phyloP scores from a whole-genome alignment of 2,888 invertebrate genomes.

The Eilema sororculum region DNA sequence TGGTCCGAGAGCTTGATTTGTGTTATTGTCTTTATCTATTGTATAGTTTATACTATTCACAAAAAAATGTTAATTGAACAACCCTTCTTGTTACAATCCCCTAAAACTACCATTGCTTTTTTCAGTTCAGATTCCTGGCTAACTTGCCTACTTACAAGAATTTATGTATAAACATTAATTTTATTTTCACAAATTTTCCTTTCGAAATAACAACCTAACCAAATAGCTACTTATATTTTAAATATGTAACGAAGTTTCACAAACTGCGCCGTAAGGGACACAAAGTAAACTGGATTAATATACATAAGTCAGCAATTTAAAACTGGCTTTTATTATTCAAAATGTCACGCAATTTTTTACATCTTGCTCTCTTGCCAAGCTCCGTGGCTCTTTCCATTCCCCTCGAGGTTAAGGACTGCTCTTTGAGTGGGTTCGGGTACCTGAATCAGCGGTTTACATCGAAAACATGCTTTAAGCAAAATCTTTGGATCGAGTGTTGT shows the following conservation, averaged over 20 bases:
- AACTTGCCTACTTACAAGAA: not conserved
- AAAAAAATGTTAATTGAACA: too few relatives aligned
- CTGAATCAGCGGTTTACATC: constrained; percentile 67
- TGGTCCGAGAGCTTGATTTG: too few relatives aligned
- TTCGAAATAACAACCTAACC: not conserved
- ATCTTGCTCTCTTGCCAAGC: constrained; percentile 47
- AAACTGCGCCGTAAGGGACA: not conserved
- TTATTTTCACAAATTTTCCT: not conserved
- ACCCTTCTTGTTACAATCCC: too few relatives aligned
- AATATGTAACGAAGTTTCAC: not conserved
- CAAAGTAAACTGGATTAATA: constrained; percentile 19
- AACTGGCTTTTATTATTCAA: constrained; percentile 30
- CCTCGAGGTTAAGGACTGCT: constrained; percentile 54
- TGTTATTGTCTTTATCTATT: too few relatives aligned
- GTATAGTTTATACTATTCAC: too few relatives aligned
- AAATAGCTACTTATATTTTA: not conserved
- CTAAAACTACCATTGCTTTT: too few relatives aligned
- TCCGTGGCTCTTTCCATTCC: constrained; percentile 28
- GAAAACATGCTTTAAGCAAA: constrained; percentile 65
- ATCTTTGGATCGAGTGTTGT: constrained; percentile 56
- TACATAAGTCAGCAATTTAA: constrained; percentile 31
- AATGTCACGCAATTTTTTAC: constrained; percentile 41
- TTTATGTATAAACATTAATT: not conserved
- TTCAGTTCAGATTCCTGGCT: not conserved
- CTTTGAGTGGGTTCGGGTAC: constrained; percentile 27